These are phyloP conservation scores for Cecidostiba fungosa DNA, from an alignment of 2,888 invertebrate genomes.

Conservation along the genomic window DNA sequence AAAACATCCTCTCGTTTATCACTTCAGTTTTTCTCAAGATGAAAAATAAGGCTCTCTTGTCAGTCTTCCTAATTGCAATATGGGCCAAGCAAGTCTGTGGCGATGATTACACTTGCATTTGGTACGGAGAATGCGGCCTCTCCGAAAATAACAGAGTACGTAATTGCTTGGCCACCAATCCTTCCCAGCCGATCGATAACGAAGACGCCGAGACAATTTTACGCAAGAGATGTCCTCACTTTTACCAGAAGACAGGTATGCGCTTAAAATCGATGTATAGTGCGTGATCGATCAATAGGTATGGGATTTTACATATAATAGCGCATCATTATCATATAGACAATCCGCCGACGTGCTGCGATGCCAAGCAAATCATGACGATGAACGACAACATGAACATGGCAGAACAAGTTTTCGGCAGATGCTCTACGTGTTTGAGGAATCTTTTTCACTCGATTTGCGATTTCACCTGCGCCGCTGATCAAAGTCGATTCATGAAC, in stretches of 20 bases:
- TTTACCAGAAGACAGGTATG: slow-evolving; percentile 79
- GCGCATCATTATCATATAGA: no score
- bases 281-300: no score
- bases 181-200: slow-evolving; percentile 77
- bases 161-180: slow-evolving; percentile 79
- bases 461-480: slow-evolving; percentile 89
- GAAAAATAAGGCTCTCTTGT: slow-evolving; percentile 7
- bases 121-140: slow-evolving; percentile 83
- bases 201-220: slow-evolving; percentile 80
- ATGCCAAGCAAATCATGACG: slow-evolving; percentile 81
- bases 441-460: slow-evolving; percentile 91
- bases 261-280: neutral
- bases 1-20: neutral
- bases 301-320: no score
- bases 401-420: slow-evolving; percentile 86
- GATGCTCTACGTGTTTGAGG: slow-evolving; percentile 91
- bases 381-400: slow-evolving; percentile 83
- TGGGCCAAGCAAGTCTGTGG: neutral
- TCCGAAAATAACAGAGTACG: slow-evolving; percentile 68
- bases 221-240: slow-evolving; percentile 84
- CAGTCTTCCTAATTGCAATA: slow-evolving; percentile 9
- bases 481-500: slow-evolving; percentile 85
- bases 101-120: slow-evolving; percentile 80
- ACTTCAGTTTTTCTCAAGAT: slow-evolving; percentile 22
- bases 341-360: slow-evolving; percentile 84